A percentile compares a stretch with the other conserved stretches of the same genome.
Evolutionary conservation across 2,888 invertebrate genomes (phyloP).

Genomic region (Idaea aversata): DNA sequence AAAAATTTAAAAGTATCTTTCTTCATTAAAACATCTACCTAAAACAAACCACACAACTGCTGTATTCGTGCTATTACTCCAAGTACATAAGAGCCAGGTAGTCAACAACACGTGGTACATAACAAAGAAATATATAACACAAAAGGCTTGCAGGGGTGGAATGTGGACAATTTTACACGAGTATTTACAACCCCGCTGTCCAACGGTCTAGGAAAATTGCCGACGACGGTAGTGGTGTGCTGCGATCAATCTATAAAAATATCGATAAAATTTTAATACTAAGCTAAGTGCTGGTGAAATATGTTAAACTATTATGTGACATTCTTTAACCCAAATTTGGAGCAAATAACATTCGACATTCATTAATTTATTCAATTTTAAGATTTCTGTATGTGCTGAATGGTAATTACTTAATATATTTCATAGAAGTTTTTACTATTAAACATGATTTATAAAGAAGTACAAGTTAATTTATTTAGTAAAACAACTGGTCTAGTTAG

Average conservation of each 20-base stretch:
- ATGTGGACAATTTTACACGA: constrained; percentile 81
- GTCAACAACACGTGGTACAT: constrained; percentile 49
- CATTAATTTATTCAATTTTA: too few relatives aligned
- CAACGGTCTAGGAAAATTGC: constrained; percentile 76
- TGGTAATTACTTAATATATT: too few relatives aligned
- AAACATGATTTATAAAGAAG: too few relatives aligned
- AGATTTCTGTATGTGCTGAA: too few relatives aligned
- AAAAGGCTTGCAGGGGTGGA: constrained; percentile 71
- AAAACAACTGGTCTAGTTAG: too few relatives aligned
- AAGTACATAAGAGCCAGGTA: constrained; percentile 37
- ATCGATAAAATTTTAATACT: constrained; percentile 14
- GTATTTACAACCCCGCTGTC: constrained; percentile 80
- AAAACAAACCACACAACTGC: constrained; percentile 16
- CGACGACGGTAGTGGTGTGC: constrained; percentile 47
- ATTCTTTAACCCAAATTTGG: too few relatives aligned
- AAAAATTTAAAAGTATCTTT: neutral
- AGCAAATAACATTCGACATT: too few relatives aligned
- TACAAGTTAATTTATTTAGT: too few relatives aligned
- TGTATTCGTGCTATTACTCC: constrained; percentile 11
- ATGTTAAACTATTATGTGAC: too few relatives aligned
- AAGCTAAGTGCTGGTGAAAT: too few relatives aligned
- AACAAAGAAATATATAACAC: constrained; percentile 78
- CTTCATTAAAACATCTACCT: constrained; percentile 7
- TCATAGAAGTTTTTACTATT: too few relatives aligned
- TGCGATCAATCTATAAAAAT: constrained; percentile 30